Conservation (phyloP, 2,888 invertebrate species). For the Orthosia gothica region DNA sequence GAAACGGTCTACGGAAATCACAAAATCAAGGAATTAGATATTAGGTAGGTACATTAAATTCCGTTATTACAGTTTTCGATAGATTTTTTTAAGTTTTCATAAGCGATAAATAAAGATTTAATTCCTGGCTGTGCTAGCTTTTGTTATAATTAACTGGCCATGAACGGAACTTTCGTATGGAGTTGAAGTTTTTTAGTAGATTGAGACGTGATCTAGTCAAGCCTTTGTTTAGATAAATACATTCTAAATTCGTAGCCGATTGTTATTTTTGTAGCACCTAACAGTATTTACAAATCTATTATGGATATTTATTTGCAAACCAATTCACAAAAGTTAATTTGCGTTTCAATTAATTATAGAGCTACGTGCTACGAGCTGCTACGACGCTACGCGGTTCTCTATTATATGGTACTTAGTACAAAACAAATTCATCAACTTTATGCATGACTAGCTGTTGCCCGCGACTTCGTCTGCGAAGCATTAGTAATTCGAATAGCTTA, state of each 20-base stretch:
- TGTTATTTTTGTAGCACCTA: conserved; percentile 7
- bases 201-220: conserved; percentile 28
- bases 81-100: background rate
- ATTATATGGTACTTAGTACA: background rate
- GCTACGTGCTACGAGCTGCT: conserved; percentile 49
- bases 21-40: background rate
- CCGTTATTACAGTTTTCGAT: background rate
- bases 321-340: background rate
- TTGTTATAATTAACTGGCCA: conserved; percentile 29
- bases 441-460: too few relatives aligned
- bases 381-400: conserved; percentile 7
- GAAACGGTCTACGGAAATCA: too few relatives aligned
- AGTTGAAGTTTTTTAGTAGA: conserved; percentile 6
- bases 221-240: conserved; percentile 48
- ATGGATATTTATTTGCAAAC: background rate
- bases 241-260: conserved; percentile 34
- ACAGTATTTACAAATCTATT: background rate
- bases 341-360: background rate
- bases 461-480: too few relatives aligned
- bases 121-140: conserved; percentile 5
- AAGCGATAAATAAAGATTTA: background rate
- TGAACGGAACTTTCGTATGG: conserved; percentile 16
- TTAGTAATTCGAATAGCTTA: too few relatives aligned
- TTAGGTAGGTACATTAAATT: too few relatives aligned
- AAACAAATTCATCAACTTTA: background rate